These are phyloP conservation scores for Dromius quadrimaculatus DNA, from an alignment of 2,888 invertebrate genomes.

Conservation along the genomic window DNA sequence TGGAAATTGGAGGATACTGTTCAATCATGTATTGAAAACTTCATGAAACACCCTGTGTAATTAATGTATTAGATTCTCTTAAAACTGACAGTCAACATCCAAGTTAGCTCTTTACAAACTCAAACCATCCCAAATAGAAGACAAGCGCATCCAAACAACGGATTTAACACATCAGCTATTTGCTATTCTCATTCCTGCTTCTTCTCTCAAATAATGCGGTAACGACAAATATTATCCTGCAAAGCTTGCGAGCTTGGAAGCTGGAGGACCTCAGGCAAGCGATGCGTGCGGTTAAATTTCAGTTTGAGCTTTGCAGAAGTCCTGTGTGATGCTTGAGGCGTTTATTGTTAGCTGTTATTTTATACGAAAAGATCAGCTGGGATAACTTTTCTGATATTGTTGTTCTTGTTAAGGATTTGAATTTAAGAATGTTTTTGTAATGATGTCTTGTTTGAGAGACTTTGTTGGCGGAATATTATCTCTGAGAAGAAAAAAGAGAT, in stretches of 20 bases:
- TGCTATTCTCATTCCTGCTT: neutral
- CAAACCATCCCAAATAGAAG: too few relatives aligned
- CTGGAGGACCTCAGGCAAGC: neutral
- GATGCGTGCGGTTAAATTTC: neutral
- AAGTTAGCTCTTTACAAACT: too few relatives aligned
- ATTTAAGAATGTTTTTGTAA: slow-evolving; percentile 32
- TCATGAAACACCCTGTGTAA: too few relatives aligned
- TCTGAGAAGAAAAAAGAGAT: neutral
- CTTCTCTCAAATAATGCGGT: too few relatives aligned
- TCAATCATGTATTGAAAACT: too few relatives aligned
- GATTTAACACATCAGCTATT: too few relatives aligned
- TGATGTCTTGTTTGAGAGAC: slow-evolving; percentile 1
- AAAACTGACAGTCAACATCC: too few relatives aligned
- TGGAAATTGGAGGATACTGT: too few relatives aligned
- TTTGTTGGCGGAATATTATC: slow-evolving; percentile 21
- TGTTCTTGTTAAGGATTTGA: slow-evolving; percentile 18
- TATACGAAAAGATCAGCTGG: neutral
- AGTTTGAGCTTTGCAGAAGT: neutral
- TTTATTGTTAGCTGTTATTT: slow-evolving; percentile 21
- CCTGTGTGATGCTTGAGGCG: slow-evolving; percentile 3
- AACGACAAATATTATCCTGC: too few relatives aligned
- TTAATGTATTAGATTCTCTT: too few relatives aligned
- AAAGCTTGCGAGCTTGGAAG: neutral
- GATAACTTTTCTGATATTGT: slow-evolving; percentile 35
- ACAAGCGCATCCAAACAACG: too few relatives aligned